Evolutionary conservation across 2,797 vertebrate genomes (phyloP).

Genomic region (Mormyrops boulengeri): DNA sequence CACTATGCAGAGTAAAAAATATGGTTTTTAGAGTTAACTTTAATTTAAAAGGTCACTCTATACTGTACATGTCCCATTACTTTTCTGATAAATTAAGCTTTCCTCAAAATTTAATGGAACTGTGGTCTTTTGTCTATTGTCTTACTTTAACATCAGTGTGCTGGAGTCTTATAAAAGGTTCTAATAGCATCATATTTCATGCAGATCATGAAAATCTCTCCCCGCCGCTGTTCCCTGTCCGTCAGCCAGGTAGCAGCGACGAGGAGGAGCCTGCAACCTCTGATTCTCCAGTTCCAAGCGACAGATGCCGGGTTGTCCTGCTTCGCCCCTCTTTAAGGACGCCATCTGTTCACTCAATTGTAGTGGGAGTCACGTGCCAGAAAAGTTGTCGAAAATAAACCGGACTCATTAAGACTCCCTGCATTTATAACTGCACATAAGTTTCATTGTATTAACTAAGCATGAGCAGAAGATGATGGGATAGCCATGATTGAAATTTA

Average conservation of each 20-base stretch:
- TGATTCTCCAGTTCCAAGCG: constrained; percentile 45
- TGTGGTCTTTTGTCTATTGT: neutral
- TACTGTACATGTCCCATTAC: neutral
- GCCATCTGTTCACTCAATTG: constrained; percentile 57
- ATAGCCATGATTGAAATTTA: neutral
- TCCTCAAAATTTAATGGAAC: neutral
- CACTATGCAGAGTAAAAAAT: neutral
- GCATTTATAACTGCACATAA: neutral
- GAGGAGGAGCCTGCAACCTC: neutral
- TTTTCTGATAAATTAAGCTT: neutral
- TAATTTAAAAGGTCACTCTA: neutral
- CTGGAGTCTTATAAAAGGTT: neutral
- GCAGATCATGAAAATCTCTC: neutral
- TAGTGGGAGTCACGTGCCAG: constrained; percentile 13
- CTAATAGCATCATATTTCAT: neutral
- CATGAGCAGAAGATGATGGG: neutral
- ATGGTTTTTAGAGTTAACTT: neutral
- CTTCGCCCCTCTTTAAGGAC: constrained; percentile 36
- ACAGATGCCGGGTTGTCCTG: constrained; percentile 50
- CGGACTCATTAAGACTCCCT: neutral
- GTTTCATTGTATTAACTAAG: neutral
- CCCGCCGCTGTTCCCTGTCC: constrained; percentile 46
- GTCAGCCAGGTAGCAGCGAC: constrained; percentile 31
- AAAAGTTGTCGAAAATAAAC: neutral
- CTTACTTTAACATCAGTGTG: neutral